These are phyloP conservation scores for Cynocephalus volans DNA, from an alignment of 2,113 vertebrate genomes.

Conservation along the genomic window DNA sequence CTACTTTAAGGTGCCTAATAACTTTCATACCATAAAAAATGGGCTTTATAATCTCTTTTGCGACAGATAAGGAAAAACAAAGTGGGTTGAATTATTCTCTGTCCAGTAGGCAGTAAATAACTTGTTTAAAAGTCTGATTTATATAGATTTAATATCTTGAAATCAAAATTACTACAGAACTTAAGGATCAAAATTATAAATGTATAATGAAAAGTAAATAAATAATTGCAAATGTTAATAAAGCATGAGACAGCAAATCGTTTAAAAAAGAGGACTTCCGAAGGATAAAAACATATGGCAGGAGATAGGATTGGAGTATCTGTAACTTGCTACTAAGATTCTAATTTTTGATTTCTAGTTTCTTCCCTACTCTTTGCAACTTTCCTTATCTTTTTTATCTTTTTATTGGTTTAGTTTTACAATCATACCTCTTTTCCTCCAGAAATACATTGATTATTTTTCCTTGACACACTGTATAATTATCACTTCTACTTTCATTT, in stretches of 20 bases:
- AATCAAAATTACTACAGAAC: constrained; percentile 11
- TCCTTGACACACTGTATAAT: not conserved
- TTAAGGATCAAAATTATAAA: constrained; percentile 50
- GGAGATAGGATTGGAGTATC: not conserved
- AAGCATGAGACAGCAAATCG: not conserved
- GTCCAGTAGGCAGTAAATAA: not conserved
- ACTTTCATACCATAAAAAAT: not conserved
- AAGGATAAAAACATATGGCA: not conserved
- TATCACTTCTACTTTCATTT: not conserved
- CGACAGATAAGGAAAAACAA: not conserved
- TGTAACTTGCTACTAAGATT: constrained; percentile 6
- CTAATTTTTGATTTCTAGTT: constrained; percentile 25
- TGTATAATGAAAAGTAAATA: constrained; percentile 34
- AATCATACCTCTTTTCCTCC: constrained; percentile 35
- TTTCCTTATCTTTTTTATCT: constrained; percentile 7
- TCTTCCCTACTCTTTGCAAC: not conserved
- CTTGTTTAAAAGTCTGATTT: constrained; percentile 36
- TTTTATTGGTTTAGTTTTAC: constrained; percentile 35
- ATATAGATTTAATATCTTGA: not conserved
- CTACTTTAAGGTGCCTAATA: not conserved
- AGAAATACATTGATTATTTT: constrained; percentile 51
- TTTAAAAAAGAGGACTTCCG: constrained; percentile 25
- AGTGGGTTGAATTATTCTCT: constrained; percentile 13
- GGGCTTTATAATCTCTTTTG: constrained; percentile 13
- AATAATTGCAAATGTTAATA: constrained; percentile 34